Conservation (phyloP, 2,797 vertebrate species). For the Psittacula derbiana region DNA sequence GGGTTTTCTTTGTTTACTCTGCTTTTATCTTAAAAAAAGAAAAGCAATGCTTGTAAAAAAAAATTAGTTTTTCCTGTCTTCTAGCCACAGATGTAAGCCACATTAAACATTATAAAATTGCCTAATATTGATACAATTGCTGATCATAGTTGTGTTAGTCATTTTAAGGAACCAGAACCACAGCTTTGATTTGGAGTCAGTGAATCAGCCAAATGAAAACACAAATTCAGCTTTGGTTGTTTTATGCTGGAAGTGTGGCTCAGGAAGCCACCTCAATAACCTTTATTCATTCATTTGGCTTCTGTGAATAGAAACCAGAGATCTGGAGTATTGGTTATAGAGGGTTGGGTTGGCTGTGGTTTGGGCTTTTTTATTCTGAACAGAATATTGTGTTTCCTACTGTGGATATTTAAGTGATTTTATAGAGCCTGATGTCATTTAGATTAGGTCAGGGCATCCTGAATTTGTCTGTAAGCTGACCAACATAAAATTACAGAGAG, state of each 20-base stretch:
- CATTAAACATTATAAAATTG: not conserved
- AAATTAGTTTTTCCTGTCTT: not conserved
- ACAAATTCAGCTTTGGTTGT: not conserved
- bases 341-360: not conserved
- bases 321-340: not conserved
- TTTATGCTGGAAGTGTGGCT: not conserved
- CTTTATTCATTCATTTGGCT: not conserved
- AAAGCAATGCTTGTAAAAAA: not conserved
- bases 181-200: conserved; percentile 5
- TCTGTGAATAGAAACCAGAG: conserved; percentile 41
- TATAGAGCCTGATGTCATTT: not conserved
- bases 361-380: not conserved
- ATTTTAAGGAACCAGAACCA: conserved; percentile 18
- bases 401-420: not conserved
- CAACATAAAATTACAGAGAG: not conserved
- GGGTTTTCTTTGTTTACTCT: not conserved
- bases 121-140: conserved; percentile 1
- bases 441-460: conserved; percentile 23
- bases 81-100: conserved; percentile 6
- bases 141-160: conserved; percentile 1
- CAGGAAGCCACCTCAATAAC: not conserved
- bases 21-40: not conserved
- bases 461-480: not conserved
- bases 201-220: conserved; percentile 17
- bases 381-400: not conserved